phyloP scores from a whole-genome alignment of 2,797 vertebrate genomes.

The Clarias platycephalus region DNA sequence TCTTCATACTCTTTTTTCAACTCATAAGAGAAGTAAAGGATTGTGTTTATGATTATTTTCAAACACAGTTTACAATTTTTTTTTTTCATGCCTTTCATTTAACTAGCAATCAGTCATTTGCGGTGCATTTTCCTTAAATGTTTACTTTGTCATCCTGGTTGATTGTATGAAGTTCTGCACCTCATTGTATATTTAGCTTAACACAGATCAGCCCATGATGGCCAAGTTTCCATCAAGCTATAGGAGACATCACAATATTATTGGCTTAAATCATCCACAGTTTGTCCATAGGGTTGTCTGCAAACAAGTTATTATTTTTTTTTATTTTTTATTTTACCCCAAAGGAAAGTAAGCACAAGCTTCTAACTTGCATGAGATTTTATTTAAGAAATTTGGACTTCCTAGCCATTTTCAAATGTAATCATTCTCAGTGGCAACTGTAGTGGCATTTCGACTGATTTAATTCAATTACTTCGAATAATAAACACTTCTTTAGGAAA shows the following conservation, averaged over 20 bases:
- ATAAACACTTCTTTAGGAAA: constrained; percentile 62
- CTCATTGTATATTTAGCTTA: constrained; percentile 42
- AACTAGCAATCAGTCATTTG: constrained; percentile 49
- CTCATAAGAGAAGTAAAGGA: constrained; percentile 18
- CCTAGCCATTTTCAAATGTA: constrained; percentile 33
- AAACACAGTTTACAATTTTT: constrained; percentile 43
- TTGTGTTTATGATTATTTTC: constrained; percentile 41
- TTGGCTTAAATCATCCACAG: constrained; percentile 17
- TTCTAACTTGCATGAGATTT: neutral
- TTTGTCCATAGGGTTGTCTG: neutral
- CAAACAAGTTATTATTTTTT: neutral
- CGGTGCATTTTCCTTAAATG: constrained; percentile 47
- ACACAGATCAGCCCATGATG: constrained; percentile 29
- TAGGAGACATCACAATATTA: neutral
- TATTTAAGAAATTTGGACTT: constrained; percentile 11
- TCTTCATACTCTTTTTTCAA: constrained; percentile 20
- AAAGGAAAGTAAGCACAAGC: neutral
- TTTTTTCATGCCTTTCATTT: constrained; percentile 46
- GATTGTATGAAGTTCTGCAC: constrained; percentile 41
- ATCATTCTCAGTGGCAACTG: constrained; percentile 22
- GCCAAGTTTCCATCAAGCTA: constrained; percentile 40
- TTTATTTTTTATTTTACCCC: too few relatives aligned
- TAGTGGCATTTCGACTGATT: constrained; percentile 15
- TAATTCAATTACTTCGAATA: constrained; percentile 37
- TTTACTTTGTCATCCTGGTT: constrained; percentile 44